Conservation (phyloP, 2,797 vertebrate species). For the Silurus lanzhouensis region DNA sequence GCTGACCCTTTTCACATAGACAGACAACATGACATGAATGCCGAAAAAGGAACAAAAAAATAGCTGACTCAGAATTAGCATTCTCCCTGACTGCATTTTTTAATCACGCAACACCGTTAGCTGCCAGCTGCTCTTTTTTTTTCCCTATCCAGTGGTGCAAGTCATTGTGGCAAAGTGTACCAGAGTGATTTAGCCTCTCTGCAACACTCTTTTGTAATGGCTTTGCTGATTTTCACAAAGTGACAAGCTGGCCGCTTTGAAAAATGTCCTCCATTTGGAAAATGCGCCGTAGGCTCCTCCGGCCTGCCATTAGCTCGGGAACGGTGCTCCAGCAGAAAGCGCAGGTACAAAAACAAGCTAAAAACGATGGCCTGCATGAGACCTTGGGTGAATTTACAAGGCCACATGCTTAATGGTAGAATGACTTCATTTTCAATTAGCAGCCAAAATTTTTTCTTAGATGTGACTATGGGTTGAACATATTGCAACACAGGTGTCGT, state of each 20-base stretch:
- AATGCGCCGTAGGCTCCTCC: not conserved
- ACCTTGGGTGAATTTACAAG: not conserved
- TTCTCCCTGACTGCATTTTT: conserved; percentile 48
- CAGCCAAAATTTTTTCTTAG: not conserved
- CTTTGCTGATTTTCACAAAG: conserved; percentile 34
- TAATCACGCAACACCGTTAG: conserved; percentile 36
- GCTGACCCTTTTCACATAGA: conserved; percentile 11
- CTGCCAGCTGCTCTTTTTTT: conserved; percentile 2
- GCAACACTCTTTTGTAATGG: conserved; percentile 43
- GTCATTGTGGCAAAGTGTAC: conserved; percentile 40
- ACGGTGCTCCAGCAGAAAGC: not conserved
- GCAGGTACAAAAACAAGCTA: not conserved
- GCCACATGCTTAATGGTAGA: conserved; percentile 7
- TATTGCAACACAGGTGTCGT: not conserved
- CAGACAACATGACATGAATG: conserved; percentile 19
- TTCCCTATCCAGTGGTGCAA: conserved; percentile 27
- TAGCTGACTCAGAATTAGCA: conserved; percentile 51
- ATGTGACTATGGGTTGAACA: not conserved
- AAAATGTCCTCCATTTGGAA: conserved; percentile 48
- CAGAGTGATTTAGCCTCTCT: conserved; percentile 53
- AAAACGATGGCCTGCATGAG: conserved; percentile 9
- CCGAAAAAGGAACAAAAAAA: not conserved
- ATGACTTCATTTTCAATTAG: not conserved
- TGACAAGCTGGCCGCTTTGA: conserved; percentile 35
- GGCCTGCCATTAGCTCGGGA: not conserved